These are phyloP conservation scores for Gambusia yucatana DNA, from an alignment of 2,797 vertebrate species.

Conservation along the genomic window DNA sequence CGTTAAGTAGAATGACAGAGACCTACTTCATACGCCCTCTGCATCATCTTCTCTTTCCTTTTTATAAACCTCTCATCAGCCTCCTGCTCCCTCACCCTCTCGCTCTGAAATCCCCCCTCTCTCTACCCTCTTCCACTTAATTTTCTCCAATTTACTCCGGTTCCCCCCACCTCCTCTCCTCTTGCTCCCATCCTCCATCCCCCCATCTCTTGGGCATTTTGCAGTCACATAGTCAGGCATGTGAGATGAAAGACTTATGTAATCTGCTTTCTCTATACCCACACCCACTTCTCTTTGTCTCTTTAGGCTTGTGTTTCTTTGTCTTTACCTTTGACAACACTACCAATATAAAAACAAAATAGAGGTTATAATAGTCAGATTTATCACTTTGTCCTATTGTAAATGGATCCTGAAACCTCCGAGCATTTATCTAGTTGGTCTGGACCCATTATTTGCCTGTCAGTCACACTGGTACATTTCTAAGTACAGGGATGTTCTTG, in stretches of 20 bases:
- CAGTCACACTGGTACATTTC: neutral
- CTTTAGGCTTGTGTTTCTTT: constrained; percentile 23
- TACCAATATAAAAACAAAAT: constrained; percentile 35
- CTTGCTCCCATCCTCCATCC: constrained; percentile 51
- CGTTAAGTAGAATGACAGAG: constrained; percentile 66
- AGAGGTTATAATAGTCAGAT: constrained; percentile 25
- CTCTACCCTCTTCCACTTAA: constrained; percentile 66
- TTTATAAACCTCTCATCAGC: constrained; percentile 73
- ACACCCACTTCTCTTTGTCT: constrained; percentile 36
- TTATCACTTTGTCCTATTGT: constrained; percentile 24
- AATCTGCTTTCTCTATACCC: constrained; percentile 63
- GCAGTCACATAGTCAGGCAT: constrained; percentile 81
- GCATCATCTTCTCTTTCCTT: constrained; percentile 70
- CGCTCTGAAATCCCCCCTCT: constrained; percentile 58
- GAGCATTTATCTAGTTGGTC: neutral
- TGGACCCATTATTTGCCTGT: constrained; percentile 10
- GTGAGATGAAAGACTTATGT: constrained; percentile 81
- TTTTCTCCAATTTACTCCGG: constrained; percentile 76
- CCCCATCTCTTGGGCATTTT: constrained; percentile 68
- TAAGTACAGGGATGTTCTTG: neutral
- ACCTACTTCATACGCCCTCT: constrained; percentile 66
- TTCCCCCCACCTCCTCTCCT: constrained; percentile 42
- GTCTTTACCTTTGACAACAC: constrained; percentile 18
- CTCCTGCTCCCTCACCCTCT: constrained; percentile 29
- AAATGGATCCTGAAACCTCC: constrained; percentile 8